phyloP scores from a whole-genome alignment of 2,797 vertebrate species.

The Mormyrops boulengeri region DNA sequence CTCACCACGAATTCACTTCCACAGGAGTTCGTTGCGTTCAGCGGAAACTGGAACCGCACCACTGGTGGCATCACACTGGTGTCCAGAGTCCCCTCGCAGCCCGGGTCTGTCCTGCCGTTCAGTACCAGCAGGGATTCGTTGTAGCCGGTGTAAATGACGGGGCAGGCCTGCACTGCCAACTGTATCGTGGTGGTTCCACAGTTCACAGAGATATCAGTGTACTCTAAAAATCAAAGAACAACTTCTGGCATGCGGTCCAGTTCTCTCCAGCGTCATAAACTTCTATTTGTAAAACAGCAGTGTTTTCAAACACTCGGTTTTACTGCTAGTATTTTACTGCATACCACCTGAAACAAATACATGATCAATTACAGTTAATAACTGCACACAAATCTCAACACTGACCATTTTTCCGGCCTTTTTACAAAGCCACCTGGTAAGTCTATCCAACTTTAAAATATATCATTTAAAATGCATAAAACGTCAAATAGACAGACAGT shows the following conservation, averaged over 20 bases:
- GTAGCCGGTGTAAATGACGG: constrained; percentile 56
- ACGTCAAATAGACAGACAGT: background rate
- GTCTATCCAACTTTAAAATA: background rate
- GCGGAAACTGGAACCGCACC: constrained; percentile 56
- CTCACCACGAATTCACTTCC: constrained; percentile 58
- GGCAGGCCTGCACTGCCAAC: constrained; percentile 56
- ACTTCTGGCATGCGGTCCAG: background rate
- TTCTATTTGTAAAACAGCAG: background rate
- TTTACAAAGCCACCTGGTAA: background rate
- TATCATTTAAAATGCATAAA: background rate
- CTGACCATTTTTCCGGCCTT: background rate
- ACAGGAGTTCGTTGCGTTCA: constrained; percentile 56
- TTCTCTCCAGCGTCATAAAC: background rate
- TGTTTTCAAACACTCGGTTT: background rate
- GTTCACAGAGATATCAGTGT: constrained; percentile 54
- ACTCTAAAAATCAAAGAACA: constrained; percentile 19
- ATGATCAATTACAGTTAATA: background rate
- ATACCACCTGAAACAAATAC: background rate
- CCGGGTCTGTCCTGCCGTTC: constrained; percentile 40
- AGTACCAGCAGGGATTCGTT: constrained; percentile 54
- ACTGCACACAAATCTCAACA: background rate
- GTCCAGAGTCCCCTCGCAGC: constrained; percentile 52
- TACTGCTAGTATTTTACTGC: background rate
- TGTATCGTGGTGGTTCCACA: constrained; percentile 59
- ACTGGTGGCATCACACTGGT: constrained; percentile 44